Evolutionary conservation across 1,140 invertebrate species (phyloP).

Genomic region (Drepana arcuata): DNA sequence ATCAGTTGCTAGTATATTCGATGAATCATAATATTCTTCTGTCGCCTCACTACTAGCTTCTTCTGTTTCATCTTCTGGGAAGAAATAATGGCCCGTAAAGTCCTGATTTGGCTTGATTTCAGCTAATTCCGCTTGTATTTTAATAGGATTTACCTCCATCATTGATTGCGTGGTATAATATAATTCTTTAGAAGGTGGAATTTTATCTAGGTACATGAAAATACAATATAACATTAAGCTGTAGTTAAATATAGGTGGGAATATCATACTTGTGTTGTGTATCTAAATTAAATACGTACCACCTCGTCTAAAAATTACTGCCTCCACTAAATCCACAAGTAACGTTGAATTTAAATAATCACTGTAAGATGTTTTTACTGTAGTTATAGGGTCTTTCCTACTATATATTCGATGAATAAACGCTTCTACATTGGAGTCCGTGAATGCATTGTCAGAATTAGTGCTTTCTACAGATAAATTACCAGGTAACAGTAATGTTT

Average conservation of each 20-base stretch:
- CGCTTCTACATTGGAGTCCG: constrained; percentile 41
- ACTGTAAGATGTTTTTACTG: constrained; percentile 21
- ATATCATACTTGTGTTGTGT: background rate
- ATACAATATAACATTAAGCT: constrained; percentile 6
- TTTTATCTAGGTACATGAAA: constrained; percentile 46
- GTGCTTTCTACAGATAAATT: constrained; percentile 11
- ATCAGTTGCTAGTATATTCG: constrained; percentile 31
- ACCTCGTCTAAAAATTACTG: constrained; percentile 48
- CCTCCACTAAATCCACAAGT: constrained; percentile 52
- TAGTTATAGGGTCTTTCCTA: constrained; percentile 31
- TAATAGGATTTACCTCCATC: constrained; percentile 28
- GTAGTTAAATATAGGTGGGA: background rate
- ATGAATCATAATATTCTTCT: constrained; percentile 44
- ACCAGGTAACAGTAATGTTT: constrained; percentile 28
- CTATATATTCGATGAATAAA: constrained; percentile 47
- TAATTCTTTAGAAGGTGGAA: constrained; percentile 9
- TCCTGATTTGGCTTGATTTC: constrained; percentile 36
- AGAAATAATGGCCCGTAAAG: constrained; percentile 59
- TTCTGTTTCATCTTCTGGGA: constrained; percentile 48
- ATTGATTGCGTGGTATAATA: constrained; percentile 13
- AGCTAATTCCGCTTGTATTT: constrained; percentile 47
- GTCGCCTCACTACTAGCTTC: constrained; percentile 24
- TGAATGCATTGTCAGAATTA: constrained; percentile 20
- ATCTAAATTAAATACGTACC: constrained; percentile 20
- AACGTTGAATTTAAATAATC: constrained; percentile 52